Evolutionary conservation across 2,113 vertebrate genomes (phyloP), one percentile per base, ranked within the genome.

Genomic region (Brachionichthys hirsutus): DNA sequence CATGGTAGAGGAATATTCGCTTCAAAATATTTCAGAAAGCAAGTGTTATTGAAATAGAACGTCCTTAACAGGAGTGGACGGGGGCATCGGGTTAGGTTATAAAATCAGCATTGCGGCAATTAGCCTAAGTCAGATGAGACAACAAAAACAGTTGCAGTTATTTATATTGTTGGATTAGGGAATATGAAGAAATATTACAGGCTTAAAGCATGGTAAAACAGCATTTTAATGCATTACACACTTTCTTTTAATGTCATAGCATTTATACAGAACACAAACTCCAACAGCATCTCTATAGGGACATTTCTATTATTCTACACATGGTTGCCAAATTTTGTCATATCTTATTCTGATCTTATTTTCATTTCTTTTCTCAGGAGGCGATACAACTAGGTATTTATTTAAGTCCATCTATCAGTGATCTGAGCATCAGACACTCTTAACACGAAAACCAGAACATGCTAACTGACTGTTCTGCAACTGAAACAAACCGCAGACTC

Each of bases 181-280:
- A 34, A 73, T 69, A 80, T 56, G 34, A 62, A 61, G n/a, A n/a
- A 55, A 24, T 70, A 81, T 57, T 38, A 51, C 17, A 60, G 20
- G n/a, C 34, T 35, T 36, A 24, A 44, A 49, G 49, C 19, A 54
- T 10, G 20, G 24, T 18, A 47, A 58, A 41, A 57, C 22, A 66
- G 42, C 0, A 41, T 61, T 56, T 70, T 16, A 74, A 54, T 14
- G 36, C 41, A 11, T 18, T 6, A 3, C 17, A 55, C 13, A 22
- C 49, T 20, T 38, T 51, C 51, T 4, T 30, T 30, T 30, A 30
- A 30, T 4, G 8, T 30, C 8, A 30, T 30, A 30, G 8, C 24
- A 30, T 2, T 30, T 30, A 2, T 30, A 30, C 3, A 30, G 24
- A 30, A 30, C 24, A 30, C 24, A 30, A 3, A 30, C 8, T 30